Base-by-base conservation (phyloP, 2,113 vertebrate species). In the Heterochromis multidens region DNA sequence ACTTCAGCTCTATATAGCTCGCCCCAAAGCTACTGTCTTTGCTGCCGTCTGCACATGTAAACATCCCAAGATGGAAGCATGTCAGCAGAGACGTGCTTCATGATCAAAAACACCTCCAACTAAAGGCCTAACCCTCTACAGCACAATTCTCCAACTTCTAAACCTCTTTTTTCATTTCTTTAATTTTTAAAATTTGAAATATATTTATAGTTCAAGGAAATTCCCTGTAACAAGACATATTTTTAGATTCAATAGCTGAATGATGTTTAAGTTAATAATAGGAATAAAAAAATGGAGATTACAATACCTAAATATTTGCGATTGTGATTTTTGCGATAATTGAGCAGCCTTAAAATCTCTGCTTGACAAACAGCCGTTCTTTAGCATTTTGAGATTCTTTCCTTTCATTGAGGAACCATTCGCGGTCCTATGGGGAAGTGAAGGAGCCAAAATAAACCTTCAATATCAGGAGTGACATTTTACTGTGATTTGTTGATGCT, bases 51-150 rank as follows among this genome's bases (percentile, higher is more conserved):
- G 49, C 17, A 19, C 2, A 4, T 23, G 62, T 23, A 65, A 37
- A 65, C 35, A 0, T 23, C 21, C 1, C 0, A 21, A 40, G 12
- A 21, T 40, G 62, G 31, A 6, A 35, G 61, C 3, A 0, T 0
- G 60, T 5, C 29, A 0, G 29, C 60, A 62, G 60, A 33, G 0
- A 11, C 13, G 14, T 8, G 25, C 11, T 23, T 63, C 4, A 62
- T 62, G 31, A 63, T 63, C n/a, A 35, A 33, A 62, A 40, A 65
- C 62, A 65, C 33, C 33, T 37, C 21, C 1, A 37, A 63, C 23
- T 65, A 9, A 65, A 43, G 9, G 8, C 25, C 62, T 67, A 40
- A 67, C 13, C 16, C 0, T 43, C 3, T 6, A 12, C n/a, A 25
- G 62, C 6, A 67, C 23, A 2, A 43, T 43, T 13, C 35, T 67